Evolutionary conservation across 2,113 vertebrate genomes (phyloP).

Genomic region (Notechis scutatus): DNA sequence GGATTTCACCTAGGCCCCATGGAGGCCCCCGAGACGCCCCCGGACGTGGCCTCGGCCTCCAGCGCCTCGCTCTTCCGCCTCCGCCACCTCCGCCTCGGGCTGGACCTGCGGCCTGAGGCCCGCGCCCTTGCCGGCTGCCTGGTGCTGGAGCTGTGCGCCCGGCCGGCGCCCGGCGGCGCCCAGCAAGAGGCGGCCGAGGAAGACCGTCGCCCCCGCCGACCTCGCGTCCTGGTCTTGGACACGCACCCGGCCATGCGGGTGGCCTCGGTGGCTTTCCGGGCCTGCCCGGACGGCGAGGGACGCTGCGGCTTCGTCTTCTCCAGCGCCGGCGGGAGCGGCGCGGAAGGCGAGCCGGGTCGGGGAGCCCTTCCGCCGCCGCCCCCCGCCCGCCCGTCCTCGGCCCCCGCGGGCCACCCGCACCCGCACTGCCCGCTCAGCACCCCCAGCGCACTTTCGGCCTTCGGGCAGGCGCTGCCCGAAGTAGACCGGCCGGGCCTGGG

Average conservation of each 20-base stretch:
- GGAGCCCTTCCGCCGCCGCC: neutral
- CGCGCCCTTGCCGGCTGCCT: conserved; percentile 86
- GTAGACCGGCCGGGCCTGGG: conserved; percentile 59
- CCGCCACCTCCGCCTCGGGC: conserved; percentile 85
- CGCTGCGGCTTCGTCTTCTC: conserved; percentile 10
- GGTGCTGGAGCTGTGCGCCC: conserved; percentile 80
- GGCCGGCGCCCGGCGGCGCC: neutral
- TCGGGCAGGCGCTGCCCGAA: conserved; percentile 36
- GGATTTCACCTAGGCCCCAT: conserved; percentile 63
- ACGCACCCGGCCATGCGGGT: conserved; percentile 81
- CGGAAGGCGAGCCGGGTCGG: neutral
- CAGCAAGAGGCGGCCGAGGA: neutral
- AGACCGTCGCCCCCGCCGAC: conserved; percentile 29
- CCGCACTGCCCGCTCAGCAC: conserved; percentile 21
- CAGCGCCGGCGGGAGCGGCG: neutral
- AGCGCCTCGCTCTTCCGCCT: conserved; percentile 84
- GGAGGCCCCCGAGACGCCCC: conserved; percentile 60
- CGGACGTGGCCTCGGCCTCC: conserved; percentile 85
- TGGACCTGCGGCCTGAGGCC: conserved; percentile 81
- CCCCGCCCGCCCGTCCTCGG: neutral
- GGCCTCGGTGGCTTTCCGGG: conserved; percentile 76
- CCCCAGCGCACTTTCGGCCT: conserved; percentile 27
- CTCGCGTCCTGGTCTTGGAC: conserved; percentile 75
- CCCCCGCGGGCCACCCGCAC: conserved; percentile 2
- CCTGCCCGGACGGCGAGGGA: conserved; percentile 25